Conservation (phyloP, 2,113 vertebrate genomes). For the Neotoma lepida region DNA sequence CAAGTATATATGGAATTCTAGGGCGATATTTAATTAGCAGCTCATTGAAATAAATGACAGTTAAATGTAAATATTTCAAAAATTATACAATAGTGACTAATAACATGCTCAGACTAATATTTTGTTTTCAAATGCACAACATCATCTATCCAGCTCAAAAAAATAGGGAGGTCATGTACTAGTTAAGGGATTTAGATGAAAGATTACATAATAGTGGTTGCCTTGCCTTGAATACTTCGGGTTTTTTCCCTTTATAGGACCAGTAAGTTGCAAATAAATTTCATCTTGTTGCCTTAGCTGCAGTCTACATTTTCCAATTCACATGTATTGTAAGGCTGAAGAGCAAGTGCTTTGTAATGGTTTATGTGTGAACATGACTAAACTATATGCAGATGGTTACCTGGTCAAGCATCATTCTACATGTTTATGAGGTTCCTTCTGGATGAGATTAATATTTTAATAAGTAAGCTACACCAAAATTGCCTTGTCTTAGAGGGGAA, state of each 20-base stretch:
- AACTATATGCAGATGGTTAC: not conserved
- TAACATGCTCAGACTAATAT: not conserved
- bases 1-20: not conserved
- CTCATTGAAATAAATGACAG: not conserved
- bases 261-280: not conserved
- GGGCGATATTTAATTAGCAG: not conserved
- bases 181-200: not conserved
- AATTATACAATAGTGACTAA: not conserved
- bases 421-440: not conserved
- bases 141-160: not conserved
- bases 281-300: not conserved
- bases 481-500: not conserved
- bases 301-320: not conserved
- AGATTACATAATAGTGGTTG: not conserved
- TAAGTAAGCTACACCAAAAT: not conserved
- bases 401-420: not conserved
- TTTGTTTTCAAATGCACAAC: not conserved
- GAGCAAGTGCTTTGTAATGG: not conserved
- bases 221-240: not conserved
- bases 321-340: not conserved
- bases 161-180: not conserved
- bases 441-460: not conserved
- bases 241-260: no score
- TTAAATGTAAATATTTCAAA: not conserved
- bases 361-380: not conserved